Conservation (phyloP, 1,140 invertebrate species). For the Ostrea edulis region DNA sequence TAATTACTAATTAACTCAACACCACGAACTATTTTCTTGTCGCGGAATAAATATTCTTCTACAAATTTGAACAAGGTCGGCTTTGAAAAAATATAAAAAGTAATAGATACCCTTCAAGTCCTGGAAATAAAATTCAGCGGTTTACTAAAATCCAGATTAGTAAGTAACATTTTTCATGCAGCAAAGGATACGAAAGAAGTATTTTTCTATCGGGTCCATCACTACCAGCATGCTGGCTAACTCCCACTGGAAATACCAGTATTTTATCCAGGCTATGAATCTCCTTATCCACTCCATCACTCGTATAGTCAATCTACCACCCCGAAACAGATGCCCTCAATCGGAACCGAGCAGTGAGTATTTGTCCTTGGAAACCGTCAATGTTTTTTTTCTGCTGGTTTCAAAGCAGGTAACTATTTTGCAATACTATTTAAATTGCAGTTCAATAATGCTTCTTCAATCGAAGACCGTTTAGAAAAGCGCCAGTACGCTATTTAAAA, state of each 20-base stretch:
- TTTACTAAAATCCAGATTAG: too few relatives aligned
- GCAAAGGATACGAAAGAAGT: slow-evolving; percentile 49
- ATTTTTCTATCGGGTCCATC: slow-evolving; percentile 43
- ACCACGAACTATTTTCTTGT: too few relatives aligned
- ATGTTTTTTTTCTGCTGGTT: not conserved
- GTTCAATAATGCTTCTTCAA: not conserved
- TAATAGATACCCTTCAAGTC: too few relatives aligned
- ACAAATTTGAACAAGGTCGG: too few relatives aligned
- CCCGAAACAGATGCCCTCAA: not conserved
- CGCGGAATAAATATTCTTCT: too few relatives aligned
- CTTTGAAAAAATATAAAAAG: too few relatives aligned
- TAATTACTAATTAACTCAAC: too few relatives aligned
- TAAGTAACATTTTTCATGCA: not conserved
- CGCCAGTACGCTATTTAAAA: too few relatives aligned
- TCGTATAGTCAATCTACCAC: not conserved
- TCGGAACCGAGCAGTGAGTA: not conserved
- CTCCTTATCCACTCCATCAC: not conserved
- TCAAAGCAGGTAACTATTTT: not conserved
- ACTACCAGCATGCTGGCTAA: slow-evolving; percentile 43
- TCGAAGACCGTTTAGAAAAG: too few relatives aligned
- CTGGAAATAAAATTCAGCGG: too few relatives aligned
- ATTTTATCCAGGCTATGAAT: not conserved
- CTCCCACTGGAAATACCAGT: slow-evolving; percentile 51
- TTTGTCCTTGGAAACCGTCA: not conserved
- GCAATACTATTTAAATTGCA: slow-evolving; percentile 3